Base-by-base conservation (phyloP, 2,888 invertebrate species). In the Hofmannophila pseudospretella region DNA sequence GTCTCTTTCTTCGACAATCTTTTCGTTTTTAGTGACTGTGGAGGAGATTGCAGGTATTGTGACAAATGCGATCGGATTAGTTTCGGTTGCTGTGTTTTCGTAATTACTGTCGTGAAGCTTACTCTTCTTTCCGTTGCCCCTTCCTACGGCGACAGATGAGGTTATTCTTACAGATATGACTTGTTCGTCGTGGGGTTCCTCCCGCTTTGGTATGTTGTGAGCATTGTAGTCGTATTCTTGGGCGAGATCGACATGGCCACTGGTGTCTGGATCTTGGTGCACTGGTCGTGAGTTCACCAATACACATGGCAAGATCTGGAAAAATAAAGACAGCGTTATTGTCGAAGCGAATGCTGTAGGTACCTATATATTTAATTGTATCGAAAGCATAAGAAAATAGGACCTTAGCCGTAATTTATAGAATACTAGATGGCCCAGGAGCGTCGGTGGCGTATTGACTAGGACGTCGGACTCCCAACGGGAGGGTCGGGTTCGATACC, bases 91-190 rank as follows among this genome's bases (percentile, higher is more conserved):
- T 12, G 47, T 39, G 8, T 42, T 29, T 31, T 47, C 42, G 10
- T 51, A 35, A 19, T 43, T 38, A 33, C 43, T 35, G 32, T 55
- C 44, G 22, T 38, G 41, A 7, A 25, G 7, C 10, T 45, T 43
- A 31, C 46, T 45, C 27, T 57, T 44, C 48, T 68, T 79, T 10
- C 53, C 52, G 49, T 61, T 68, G 4, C 88, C 84, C 36, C 89
- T 82, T 2, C 87, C 89, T 3, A 90, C 82, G 35, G 89, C 90
- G 9, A 90, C 88, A 4, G 89, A 89, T 5, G 90, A 90, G 4
- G 90, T 90, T 38, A 90, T 89, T 56, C 90, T 84, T 28, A 90
- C 88, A 23, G 85, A 84, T 59, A 86, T 86, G 14, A 86, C 77
- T 67, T 80, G 67, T 70, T 89, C 70, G 58, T 88, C 49, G 58